Evolutionary conservation across 2,797 vertebrate species (phyloP).

Genomic region (Cygnus olor): DNA sequence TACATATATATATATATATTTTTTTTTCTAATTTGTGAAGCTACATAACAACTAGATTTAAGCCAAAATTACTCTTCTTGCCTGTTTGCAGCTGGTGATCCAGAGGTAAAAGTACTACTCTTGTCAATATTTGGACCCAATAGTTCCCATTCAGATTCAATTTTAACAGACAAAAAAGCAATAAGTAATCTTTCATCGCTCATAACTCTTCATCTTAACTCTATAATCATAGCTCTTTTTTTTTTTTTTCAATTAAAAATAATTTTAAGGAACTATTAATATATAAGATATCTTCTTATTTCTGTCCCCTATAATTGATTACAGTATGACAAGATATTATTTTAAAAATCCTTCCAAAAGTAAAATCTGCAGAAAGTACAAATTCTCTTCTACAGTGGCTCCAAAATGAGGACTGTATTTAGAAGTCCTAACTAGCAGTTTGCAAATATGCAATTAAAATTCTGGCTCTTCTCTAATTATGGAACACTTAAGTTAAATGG

Average conservation of each 20-base stretch:
- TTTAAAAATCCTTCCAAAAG: neutral
- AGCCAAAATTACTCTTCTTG: neutral
- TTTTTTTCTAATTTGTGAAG: neutral
- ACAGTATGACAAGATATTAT: neutral
- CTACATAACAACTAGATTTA: neutral
- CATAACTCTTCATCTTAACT: neutral
- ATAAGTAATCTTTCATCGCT: neutral
- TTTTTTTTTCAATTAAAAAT: neutral
- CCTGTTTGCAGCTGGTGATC: neutral
- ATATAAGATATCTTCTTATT: neutral
- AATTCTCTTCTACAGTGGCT: neutral
- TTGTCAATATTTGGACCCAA: neutral
- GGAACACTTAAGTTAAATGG: conserved; percentile 78
- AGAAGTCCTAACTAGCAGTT: conserved; percentile 70
- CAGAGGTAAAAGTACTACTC: neutral
- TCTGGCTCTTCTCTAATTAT: conserved; percentile 75
- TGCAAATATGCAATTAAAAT: conserved; percentile 81
- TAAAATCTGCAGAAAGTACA: neutral
- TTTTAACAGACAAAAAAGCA: neutral
- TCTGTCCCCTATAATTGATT: neutral
- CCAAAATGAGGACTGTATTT: conserved; percentile 64
- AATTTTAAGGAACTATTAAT: neutral
- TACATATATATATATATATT: no score
- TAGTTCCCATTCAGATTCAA: neutral
- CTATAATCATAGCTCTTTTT: neutral